phyloP scores from a whole-genome alignment of 1,140 invertebrate species.

The Zelostemma sp. region DNA sequence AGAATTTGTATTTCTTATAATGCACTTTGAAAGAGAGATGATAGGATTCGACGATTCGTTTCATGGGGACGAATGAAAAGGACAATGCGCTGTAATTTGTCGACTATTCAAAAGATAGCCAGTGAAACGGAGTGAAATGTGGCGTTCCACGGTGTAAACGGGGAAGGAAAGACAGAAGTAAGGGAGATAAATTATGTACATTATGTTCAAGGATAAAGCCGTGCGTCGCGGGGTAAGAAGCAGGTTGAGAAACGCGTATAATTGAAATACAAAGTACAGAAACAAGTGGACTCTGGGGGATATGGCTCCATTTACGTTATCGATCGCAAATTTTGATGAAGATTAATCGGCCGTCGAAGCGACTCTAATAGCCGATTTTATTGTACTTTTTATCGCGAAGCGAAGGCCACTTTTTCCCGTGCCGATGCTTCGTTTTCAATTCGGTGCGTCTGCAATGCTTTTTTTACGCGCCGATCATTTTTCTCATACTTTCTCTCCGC shows the following conservation, averaged over 20 bases:
- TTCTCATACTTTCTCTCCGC: neutral
- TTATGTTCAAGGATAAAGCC: slow-evolving; percentile 45
- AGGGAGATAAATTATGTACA: slow-evolving; percentile 41
- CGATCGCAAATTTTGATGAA: slow-evolving; percentile 41
- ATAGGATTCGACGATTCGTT: slow-evolving; percentile 14
- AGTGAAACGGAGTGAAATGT: slow-evolving; percentile 41
- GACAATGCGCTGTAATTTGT: slow-evolving; percentile 40
- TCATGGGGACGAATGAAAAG: slow-evolving; percentile 19
- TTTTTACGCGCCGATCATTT: neutral
- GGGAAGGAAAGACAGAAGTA: slow-evolving; percentile 37
- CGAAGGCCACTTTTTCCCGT: neutral
- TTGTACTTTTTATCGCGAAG: slow-evolving; percentile 1
- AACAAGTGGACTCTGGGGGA: slow-evolving; percentile 42
- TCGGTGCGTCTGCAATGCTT: neutral
- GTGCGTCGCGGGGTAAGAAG: slow-evolving; percentile 20
- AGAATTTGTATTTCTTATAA: slow-evolving; percentile 31
- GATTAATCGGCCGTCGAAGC: slow-evolving; percentile 36
- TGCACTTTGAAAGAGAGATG: slow-evolving; percentile 22
- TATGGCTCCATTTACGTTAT: slow-evolving; percentile 33
- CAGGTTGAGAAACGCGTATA: slow-evolving; percentile 36
- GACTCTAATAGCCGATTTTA: slow-evolving; percentile 23
- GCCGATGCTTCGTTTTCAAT: neutral
- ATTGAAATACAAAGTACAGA: slow-evolving; percentile 45
- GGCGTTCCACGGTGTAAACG: slow-evolving; percentile 24
- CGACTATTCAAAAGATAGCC: slow-evolving; percentile 26